phyloP scores from a whole-genome alignment of 92 coral and sea anemone genomes.

The Epizoanthus scotinus region DNA sequence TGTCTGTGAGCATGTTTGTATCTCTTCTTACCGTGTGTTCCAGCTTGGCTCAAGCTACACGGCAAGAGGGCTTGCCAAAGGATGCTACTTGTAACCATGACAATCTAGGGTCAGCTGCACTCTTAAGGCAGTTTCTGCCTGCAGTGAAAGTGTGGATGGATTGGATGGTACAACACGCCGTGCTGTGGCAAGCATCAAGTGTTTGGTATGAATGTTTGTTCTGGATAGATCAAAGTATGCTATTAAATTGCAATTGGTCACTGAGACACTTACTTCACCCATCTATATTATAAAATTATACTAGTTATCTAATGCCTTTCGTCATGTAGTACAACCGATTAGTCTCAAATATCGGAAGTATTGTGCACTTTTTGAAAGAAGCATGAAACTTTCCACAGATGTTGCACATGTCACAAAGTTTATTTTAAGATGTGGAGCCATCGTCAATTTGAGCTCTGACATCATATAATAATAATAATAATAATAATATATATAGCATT shows the following conservation, averaged over 20 bases:
- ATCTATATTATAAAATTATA: too few species aligned
- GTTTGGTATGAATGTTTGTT: constrained; percentile 61
- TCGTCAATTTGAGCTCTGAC: too few species aligned
- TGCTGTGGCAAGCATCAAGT: constrained; percentile 84
- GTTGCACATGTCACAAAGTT: too few species aligned
- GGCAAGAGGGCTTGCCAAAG: constrained; percentile 26
- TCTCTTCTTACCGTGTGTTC: constrained; percentile 61
- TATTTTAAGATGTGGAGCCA: too few species aligned
- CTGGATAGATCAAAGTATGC: background rate
- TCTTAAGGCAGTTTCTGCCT: constrained; percentile 82
- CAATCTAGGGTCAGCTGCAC: constrained; percentile 50
- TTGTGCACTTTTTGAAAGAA: too few species aligned
- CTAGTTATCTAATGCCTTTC: too few species aligned
- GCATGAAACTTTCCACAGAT: too few species aligned
- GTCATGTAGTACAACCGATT: too few species aligned
- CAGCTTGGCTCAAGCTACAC: constrained; percentile 31
- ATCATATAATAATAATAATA: too few species aligned
- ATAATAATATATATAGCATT: too few species aligned
- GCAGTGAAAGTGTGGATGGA: constrained; percentile 93
- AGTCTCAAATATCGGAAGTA: too few species aligned
- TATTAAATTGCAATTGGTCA: too few species aligned
- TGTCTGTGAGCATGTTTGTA: constrained; percentile 80
- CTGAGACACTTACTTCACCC: background rate
- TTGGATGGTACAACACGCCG: constrained; percentile 77
- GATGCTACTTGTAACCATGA: constrained; percentile 50